phyloP scores from a whole-genome alignment of 2,888 invertebrate genomes.

The Toxonevra muliebris region DNA sequence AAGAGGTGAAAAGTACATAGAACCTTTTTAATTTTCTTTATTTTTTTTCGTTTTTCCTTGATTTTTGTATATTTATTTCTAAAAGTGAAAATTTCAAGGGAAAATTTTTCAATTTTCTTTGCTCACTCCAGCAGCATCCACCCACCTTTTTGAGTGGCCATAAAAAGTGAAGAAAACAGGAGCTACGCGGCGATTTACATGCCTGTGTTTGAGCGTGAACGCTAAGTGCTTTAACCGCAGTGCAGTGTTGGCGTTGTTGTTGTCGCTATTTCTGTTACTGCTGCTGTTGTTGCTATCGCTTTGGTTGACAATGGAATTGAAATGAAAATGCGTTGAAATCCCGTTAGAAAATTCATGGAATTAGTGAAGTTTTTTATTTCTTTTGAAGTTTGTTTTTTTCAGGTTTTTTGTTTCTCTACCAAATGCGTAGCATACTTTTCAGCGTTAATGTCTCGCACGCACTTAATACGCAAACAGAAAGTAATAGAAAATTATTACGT shows the following conservation, averaged over 20 bases:
- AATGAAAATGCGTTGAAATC: slow-evolving; percentile 45
- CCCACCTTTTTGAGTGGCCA: slow-evolving; percentile 24
- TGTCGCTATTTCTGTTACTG: background rate
- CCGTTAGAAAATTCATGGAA: slow-evolving; percentile 54
- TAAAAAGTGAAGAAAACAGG: slow-evolving; percentile 29
- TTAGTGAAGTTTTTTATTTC: slow-evolving; percentile 51
- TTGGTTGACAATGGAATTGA: slow-evolving; percentile 31
- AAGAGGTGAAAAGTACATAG: slow-evolving; percentile 40
- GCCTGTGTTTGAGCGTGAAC: background rate
- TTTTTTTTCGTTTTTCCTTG: background rate
- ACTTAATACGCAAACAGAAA: slow-evolving; percentile 47
- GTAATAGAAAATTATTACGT: slow-evolving; percentile 50
- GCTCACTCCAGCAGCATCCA: background rate
- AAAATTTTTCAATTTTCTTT: slow-evolving; percentile 29
- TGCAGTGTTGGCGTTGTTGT: slow-evolving; percentile 27
- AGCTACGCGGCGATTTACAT: background rate
- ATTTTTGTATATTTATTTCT: background rate
- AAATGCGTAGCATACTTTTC: background rate
- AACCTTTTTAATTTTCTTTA: background rate
- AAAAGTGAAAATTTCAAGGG: background rate
- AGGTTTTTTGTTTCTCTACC: background rate
- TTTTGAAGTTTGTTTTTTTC: slow-evolving; percentile 27
- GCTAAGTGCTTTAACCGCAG: slow-evolving; percentile 22
- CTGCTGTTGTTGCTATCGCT: background rate
- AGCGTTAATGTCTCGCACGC: slow-evolving; percentile 61